These are phyloP conservation scores for Hypothenemus hampei DNA, from an alignment of 1,140 invertebrate species.

Conservation along the genomic window DNA sequence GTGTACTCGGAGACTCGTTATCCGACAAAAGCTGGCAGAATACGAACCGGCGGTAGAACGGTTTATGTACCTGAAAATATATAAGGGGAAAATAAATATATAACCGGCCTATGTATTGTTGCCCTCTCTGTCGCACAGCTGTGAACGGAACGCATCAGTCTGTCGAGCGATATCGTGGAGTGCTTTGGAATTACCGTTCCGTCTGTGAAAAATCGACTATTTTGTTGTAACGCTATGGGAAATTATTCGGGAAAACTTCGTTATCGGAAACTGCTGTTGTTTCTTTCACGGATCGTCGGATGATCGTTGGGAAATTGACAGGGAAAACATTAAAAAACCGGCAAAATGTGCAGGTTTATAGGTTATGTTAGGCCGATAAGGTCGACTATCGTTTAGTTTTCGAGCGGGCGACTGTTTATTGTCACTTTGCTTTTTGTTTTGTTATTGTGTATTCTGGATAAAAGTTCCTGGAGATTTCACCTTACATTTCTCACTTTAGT, in stretches of 20 bases:
- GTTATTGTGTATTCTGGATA: constrained; percentile 1
- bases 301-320: not conserved
- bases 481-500: no score
- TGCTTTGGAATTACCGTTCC: constrained; percentile 33
- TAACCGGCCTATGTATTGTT: constrained; percentile 34
- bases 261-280: not conserved
- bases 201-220: constrained; percentile 30
- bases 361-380: constrained; percentile 38
- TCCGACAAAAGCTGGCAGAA: constrained; percentile 40
- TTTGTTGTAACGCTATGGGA: constrained; percentile 24
- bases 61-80: constrained; percentile 37
- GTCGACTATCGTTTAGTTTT: constrained; percentile 31
- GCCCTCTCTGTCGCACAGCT: constrained; percentile 38
- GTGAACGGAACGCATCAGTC: constrained; percentile 42
- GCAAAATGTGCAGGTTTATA: constrained; percentile 32
- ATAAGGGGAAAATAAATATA: constrained; percentile 42
- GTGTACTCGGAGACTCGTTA: constrained; percentile 38
- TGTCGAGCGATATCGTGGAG: constrained; percentile 40
- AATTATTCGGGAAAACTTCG: constrained; percentile 9
- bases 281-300: not conserved
- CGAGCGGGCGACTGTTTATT: constrained; percentile 21
- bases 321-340: constrained; percentile 25
- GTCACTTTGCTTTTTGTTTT: constrained; percentile 20
- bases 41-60: constrained; percentile 37
- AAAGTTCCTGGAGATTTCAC: no score